phyloP scores from a whole-genome alignment of 2,113 vertebrate species.

The Lontra canadensis region DNA sequence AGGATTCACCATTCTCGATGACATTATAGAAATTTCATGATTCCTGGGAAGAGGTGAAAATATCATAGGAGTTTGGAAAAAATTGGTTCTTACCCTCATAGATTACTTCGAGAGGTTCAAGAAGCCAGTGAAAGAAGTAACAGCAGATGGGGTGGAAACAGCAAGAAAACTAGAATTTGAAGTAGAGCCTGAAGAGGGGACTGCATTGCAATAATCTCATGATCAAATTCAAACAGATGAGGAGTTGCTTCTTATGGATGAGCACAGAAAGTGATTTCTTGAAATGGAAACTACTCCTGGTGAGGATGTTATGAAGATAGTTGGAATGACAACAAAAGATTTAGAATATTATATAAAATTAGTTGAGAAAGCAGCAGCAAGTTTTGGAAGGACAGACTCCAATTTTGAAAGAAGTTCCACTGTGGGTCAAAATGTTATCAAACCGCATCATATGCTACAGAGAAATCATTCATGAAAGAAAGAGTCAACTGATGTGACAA shows the following conservation, averaged over 20 bases:
- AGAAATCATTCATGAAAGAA: not conserved
- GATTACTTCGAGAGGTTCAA: not conserved
- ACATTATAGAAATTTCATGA: not conserved
- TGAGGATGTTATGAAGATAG: not conserved
- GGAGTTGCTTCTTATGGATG: not conserved
- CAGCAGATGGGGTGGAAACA: not conserved
- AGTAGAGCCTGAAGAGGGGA: not conserved
- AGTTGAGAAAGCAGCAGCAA: not conserved
- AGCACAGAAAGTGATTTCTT: not conserved
- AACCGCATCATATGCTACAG: not conserved
- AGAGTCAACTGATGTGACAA: not conserved
- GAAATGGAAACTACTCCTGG: not conserved
- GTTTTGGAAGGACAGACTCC: not conserved
- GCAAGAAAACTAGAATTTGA: not conserved
- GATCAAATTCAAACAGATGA: not conserved
- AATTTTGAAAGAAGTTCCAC: not conserved
- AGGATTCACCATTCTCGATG: not conserved
- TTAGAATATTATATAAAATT: not conserved
- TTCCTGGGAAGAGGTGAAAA: not conserved
- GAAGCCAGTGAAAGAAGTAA: not conserved
- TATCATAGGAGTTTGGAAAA: not conserved
- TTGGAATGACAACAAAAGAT: not conserved
- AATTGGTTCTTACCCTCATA: not conserved
- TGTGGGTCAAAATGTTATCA: not conserved
- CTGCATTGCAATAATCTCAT: not conserved